phyloP scores from a whole-genome alignment of 2,797 vertebrate genomes.

The Perodicticus potto region DNA sequence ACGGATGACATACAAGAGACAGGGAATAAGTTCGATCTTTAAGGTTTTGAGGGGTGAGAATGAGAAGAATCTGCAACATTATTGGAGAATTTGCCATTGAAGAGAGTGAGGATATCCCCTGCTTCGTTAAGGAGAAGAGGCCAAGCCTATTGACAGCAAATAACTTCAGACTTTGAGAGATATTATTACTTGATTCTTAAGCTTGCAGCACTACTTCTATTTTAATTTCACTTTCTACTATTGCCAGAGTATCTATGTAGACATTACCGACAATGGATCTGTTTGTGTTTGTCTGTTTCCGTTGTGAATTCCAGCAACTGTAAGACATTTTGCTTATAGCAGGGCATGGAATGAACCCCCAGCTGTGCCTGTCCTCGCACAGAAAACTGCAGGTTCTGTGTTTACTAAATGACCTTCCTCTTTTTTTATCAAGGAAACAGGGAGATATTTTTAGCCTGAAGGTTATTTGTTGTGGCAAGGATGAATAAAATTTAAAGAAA shows the following conservation, averaged over 20 bases:
- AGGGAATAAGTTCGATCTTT: background rate
- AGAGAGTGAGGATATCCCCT: background rate
- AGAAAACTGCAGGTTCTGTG: background rate
- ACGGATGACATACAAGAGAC: background rate
- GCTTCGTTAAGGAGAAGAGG: background rate
- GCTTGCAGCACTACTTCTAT: background rate
- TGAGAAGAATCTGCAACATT: background rate
- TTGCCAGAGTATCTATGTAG: background rate
- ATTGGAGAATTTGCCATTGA: background rate
- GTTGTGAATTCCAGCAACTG: background rate
- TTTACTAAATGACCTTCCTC: background rate
- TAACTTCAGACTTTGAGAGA: background rate
- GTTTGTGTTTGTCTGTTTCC: background rate
- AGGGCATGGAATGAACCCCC: rapidly evolving
- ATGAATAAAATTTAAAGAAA: background rate
- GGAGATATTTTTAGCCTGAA: background rate
- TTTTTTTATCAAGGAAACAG: background rate
- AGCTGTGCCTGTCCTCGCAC: background rate
- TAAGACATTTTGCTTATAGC: too few species aligned
- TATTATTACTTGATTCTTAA: background rate
- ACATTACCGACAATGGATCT: background rate
- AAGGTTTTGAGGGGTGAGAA: background rate
- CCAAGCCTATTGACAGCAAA: background rate
- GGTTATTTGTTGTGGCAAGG: background rate
- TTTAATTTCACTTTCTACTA: background rate